Percentiles rank a stretch among this genome's conserved stretches.
Conservation (phyloP, 2,797 vertebrate species). For the Pangasius larnaudii region DNA sequence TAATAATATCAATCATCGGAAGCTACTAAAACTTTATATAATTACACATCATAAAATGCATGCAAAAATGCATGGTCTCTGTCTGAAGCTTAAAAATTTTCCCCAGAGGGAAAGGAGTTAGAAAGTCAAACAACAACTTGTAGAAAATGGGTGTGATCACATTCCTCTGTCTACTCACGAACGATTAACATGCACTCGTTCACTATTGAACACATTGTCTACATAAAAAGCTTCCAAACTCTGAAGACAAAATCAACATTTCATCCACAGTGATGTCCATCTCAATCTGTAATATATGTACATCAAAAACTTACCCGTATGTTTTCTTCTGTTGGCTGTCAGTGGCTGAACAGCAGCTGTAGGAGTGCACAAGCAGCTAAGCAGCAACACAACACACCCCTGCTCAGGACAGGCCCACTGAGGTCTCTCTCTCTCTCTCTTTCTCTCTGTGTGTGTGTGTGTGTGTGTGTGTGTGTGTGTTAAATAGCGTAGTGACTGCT, state of each 20-base stretch:
- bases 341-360: constrained; percentile 12
- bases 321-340: constrained; percentile 9
- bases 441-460: not conserved
- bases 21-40: not conserved
- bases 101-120: not conserved
- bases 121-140: constrained; percentile 19
- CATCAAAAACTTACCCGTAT: constrained; percentile 25
- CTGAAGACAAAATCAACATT: not conserved
- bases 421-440: no score
- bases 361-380: constrained; percentile 18
- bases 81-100: not conserved
- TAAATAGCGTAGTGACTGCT: not conserved
- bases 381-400: constrained; percentile 33
- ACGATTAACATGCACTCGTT: not conserved
- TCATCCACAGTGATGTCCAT: not conserved
- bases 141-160: constrained; percentile 41
- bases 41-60: no score
- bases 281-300: not conserved
- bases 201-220: not conserved
- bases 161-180: constrained; percentile 10
- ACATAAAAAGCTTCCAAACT: not conserved
- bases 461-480: not conserved
- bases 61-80: not conserved
- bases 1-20: not conserved
- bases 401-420: constrained; percentile 34